Conservation (phyloP, 2,888 invertebrate genomes). For the Lasioglossum malachurum region DNA sequence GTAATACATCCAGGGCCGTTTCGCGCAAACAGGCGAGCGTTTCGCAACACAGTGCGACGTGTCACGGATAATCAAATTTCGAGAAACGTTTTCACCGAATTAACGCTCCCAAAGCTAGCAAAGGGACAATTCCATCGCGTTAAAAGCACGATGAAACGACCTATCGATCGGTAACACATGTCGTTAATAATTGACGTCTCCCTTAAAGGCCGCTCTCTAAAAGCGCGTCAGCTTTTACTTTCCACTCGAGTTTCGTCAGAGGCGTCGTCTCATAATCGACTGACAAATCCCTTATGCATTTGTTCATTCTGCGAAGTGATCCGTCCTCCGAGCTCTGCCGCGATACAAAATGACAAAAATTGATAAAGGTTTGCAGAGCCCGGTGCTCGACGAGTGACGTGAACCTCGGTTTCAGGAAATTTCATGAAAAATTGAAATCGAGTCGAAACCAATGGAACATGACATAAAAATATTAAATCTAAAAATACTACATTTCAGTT, state of each 20-base stretch:
- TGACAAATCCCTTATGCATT: slow-evolving; percentile 10
- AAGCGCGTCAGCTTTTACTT: slow-evolving; percentile 25
- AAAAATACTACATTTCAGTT: background rate
- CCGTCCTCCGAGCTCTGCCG: background rate
- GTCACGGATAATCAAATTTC: slow-evolving; percentile 7
- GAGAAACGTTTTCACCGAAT: slow-evolving; percentile 31
- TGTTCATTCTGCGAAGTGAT: background rate
- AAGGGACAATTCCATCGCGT: slow-evolving; percentile 40
- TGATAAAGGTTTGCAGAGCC: background rate
- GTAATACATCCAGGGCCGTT: background rate
- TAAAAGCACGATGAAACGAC: slow-evolving; percentile 32
- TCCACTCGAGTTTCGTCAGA: slow-evolving; percentile 26
- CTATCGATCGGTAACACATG: slow-evolving; percentile 29
- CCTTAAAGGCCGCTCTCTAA: slow-evolving; percentile 21
- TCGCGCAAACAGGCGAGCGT: background rate
- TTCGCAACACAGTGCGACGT: background rate
- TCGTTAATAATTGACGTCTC: slow-evolving; percentile 35
- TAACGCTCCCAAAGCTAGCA: slow-evolving; percentile 21
- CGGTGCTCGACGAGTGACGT: background rate
- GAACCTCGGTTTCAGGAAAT: background rate
- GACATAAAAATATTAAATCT: background rate
- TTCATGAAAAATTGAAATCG: background rate
- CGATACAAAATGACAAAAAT: background rate
- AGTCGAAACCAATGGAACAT: background rate
- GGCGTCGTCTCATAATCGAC: slow-evolving; percentile 19